Evolutionary conservation across 1,140 invertebrate genomes (phyloP).

Genomic region (Nasonia longicornis): DNA sequence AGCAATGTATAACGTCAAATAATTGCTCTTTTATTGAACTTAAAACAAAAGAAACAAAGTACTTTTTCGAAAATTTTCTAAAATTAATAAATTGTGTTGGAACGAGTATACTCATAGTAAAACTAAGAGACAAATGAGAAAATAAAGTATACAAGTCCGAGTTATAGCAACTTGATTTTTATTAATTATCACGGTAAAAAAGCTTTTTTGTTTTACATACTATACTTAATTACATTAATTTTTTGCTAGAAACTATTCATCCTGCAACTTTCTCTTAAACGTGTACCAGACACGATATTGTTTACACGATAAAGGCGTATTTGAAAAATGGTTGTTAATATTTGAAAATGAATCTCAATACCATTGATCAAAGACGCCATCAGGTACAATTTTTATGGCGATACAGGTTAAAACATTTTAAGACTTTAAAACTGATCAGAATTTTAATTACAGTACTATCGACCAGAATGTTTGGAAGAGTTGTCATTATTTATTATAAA

Average conservation of each 20-base stretch:
- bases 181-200: slow-evolving; percentile 26
- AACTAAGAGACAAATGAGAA: not conserved
- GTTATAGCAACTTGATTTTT: not conserved
- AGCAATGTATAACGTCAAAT: too few relatives aligned
- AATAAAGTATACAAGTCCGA: not conserved
- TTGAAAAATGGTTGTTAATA: not conserved
- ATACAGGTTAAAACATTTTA: not conserved
- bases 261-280: not conserved
- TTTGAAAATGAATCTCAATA: not conserved
- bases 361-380: slow-evolving; percentile 19
- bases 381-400: slow-evolving; percentile 39
- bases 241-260: slow-evolving; percentile 5
- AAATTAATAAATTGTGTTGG: not conserved
- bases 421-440: not conserved
- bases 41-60: too few relatives aligned
- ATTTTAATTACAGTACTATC: not conserved
- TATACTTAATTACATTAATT: slow-evolving; percentile 7
- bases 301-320: slow-evolving; percentile 4
- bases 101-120: not conserved
- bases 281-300: slow-evolving; percentile 36
- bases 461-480: not conserved
- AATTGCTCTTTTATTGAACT: too few relatives aligned
- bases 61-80: too few relatives aligned
- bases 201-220: slow-evolving; percentile 10
- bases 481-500: not conserved